phyloP scores from a whole-genome alignment of 2,113 vertebrate species.

The Eurypyga helias region DNA sequence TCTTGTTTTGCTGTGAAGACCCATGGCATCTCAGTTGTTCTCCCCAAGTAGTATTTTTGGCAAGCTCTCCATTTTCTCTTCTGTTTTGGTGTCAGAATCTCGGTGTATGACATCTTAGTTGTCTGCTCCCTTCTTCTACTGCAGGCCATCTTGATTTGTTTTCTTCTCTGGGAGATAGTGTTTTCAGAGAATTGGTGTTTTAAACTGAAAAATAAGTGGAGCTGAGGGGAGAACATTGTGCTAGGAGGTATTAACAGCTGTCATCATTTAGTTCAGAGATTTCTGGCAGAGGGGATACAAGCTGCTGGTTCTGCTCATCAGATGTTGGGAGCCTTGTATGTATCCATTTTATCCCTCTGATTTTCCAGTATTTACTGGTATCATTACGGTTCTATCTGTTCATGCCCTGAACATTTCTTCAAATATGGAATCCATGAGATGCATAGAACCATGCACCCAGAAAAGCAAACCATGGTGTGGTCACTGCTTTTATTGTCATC shows the following conservation, averaged over 20 bases:
- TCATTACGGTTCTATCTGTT: background rate
- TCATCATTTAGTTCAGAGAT: background rate
- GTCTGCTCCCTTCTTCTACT: background rate
- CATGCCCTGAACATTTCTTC: background rate
- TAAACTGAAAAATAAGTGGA: slow-evolving; percentile 10
- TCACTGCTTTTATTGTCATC: background rate
- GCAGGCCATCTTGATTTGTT: background rate
- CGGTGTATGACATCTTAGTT: background rate
- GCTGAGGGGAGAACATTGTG: background rate
- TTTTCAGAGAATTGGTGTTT: background rate
- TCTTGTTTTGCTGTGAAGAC: background rate
- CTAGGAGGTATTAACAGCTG: slow-evolving; percentile 12
- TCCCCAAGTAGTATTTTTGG: background rate
- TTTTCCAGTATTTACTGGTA: background rate
- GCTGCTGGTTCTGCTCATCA: background rate
- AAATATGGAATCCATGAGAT: background rate
- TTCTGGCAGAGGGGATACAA: background rate
- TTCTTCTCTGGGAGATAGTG: background rate
- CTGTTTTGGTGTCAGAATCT: background rate
- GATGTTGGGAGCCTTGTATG: background rate
- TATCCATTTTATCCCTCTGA: background rate
- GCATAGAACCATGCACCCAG: background rate
- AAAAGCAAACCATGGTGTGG: background rate
- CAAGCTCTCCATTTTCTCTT: background rate
- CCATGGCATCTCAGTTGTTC: background rate